Base-by-base conservation (phyloP, 2,113 vertebrate species). In the Atractosteus spatula region DNA sequence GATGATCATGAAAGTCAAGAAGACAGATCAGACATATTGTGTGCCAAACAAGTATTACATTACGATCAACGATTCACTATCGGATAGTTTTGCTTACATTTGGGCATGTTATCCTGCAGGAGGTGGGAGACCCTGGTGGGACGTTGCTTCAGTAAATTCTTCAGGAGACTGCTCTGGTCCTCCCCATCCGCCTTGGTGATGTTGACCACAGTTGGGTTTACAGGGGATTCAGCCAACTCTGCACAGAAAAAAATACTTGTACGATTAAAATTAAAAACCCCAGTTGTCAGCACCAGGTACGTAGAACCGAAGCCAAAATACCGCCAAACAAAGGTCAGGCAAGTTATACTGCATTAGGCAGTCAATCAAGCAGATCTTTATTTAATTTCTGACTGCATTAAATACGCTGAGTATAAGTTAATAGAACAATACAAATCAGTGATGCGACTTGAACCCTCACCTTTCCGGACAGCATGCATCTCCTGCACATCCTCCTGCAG, bases 401-500 rank as follows among this genome's bases (percentile, higher is more conserved):
- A 29, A 29, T 29, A 29, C 29, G 29, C 29, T 29, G 29, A 29
- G 29, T 2, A 29, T 29, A 29, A 29, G 29, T 29, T 29, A 29
- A 29, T 1, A 29, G 29, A 29, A 29, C 29, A 29, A 29, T 1
- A 29, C 1, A 29, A 29, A 29, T 29, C 29, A 29, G 29, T 29
- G 29, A 29, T 29, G 29, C 29, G 29, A 29, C 29, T 29, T 29
- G 29, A 29, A 29, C 8, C 57, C 75, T 0, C 78, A 98, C 97
- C 97, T 91, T 91, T 93, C 77, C 94, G 89, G 71, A 95, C 86
- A 0, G 69, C 89, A 67, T 93, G 94, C 74, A 97, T 91, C 74
- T 98, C 95, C 66, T 94, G 91, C 41, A 99, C 96, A 45, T 99
- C 96, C 76, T 99, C 97, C 68, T 98, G 95, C 44, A 95, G 93